Percentiles rank a stretch among this genome's conserved stretches.
phyloP scores from a whole-genome alignment of 2,888 invertebrate species.

The Gryllus longicercus region DNA sequence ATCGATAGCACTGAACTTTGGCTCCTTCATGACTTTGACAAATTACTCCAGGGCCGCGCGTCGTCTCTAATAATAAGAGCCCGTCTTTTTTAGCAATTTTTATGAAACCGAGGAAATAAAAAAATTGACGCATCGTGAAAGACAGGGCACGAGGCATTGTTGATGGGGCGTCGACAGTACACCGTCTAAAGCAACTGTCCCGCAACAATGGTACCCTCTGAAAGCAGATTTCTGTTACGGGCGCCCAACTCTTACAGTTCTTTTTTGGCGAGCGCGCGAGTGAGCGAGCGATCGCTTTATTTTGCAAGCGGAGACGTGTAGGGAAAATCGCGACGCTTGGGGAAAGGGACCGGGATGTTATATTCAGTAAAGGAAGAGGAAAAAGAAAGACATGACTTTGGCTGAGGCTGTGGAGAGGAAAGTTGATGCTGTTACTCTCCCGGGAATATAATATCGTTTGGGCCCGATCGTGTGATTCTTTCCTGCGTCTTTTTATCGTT shows the following conservation, averaged over 20 bases:
- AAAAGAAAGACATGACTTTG: too few relatives aligned
- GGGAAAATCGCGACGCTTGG: not conserved
- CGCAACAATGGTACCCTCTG: not conserved
- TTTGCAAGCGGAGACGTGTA: not conserved
- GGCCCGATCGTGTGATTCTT: too few relatives aligned
- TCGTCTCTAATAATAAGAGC: conserved; percentile 3
- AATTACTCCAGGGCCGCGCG: not conserved
- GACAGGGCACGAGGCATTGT: not conserved
- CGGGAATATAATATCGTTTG: too few relatives aligned
- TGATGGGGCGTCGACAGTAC: not conserved
- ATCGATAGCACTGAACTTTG: not conserved
- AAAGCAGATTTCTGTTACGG: not conserved
- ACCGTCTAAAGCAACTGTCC: not conserved
- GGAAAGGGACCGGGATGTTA: too few relatives aligned
- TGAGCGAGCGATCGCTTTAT: not conserved
- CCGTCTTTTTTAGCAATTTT: not conserved
- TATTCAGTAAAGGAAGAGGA: too few relatives aligned
- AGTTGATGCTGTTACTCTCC: too few relatives aligned
- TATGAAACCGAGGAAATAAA: not conserved
- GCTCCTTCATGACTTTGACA: conserved; percentile 17
- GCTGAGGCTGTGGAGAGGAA: too few relatives aligned
- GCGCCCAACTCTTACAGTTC: not conserved
- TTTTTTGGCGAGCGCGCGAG: not conserved
- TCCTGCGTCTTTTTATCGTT: too few relatives aligned
- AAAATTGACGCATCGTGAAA: not conserved